These are phyloP conservation scores for Theocolax elegans DNA, from an alignment of 1,140 invertebrate genomes.

Conservation along the genomic window DNA sequence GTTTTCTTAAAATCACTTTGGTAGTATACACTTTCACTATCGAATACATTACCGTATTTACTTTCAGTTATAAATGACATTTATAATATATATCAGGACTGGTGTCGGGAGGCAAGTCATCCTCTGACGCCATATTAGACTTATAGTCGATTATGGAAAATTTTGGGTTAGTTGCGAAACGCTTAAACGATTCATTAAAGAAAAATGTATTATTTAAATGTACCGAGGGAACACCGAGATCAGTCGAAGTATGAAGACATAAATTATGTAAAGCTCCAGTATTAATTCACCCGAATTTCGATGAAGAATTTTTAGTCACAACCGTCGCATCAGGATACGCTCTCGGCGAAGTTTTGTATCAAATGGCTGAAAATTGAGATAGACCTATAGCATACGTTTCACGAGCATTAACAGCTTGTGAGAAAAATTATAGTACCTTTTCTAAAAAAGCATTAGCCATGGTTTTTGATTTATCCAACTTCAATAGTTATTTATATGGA, in stretches of 20 bases:
- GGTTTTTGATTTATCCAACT: not conserved
- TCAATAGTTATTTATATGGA: not conserved
- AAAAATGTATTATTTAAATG: not conserved
- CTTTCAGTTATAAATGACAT: no score
- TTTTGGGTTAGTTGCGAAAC: not conserved
- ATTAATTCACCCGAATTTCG: not conserved
- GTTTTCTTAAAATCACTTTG: no score
- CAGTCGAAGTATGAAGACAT: not conserved
- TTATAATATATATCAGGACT: no score
- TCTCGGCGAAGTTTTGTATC: not conserved
- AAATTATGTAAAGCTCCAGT: not conserved
- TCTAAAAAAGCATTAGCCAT: not conserved
- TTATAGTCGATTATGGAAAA: no score
- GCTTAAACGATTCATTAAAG: not conserved
- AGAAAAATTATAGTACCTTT: not conserved
- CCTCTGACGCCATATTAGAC: no score
- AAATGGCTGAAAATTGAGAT: not conserved
- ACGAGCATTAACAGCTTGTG: not conserved
- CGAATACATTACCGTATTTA: no score
- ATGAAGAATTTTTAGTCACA: not conserved
- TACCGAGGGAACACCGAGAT: not conserved
- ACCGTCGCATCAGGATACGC: not conserved
- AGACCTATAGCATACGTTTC: not conserved
- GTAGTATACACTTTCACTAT: no score
- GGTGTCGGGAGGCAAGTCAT: no score